Base-by-base conservation (phyloP, 2,888 invertebrate species). In the Idaea straminata region DNA sequence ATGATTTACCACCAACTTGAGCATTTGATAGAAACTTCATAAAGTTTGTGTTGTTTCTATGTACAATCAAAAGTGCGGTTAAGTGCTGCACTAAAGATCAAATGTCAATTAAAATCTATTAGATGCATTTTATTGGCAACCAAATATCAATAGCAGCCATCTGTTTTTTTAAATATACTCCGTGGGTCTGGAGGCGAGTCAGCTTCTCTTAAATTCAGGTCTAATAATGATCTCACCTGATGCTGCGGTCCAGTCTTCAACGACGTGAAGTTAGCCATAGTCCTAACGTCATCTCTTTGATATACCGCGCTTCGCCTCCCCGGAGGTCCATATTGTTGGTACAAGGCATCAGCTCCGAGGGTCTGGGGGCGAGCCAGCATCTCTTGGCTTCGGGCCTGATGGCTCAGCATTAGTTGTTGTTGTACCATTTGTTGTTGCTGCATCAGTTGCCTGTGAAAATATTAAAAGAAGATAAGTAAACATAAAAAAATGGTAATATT, bases 331-430 rank as follows among this genome's bases (percentile, higher is more conserved):
- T 92, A 92, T 69, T 92, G 93, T 70, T 93, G 93, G 76, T 93
- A 93, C 25, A 93, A 72, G 0, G 91, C 90, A 72, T 93, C 93
- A 16, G 92, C 88, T 0, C 93, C 93, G 6, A 93, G 74, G 1
- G 92, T 89, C 62, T 90, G 90, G 0, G 83, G 85, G 69, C 88
- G 83, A 3, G 93, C 88, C 62, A 94, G 80, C 88, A 94, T 92
- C 81, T 94, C 94, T 71, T 94, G 94, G 5, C 94, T 94, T 72
- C 94, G 87, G 4, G 93, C 90, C 73, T 93, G 93, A 63, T 92
- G 92, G 68, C 83, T 92, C 63, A 93, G 77, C 71, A 93, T 80
- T 82, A 93, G 86, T 69, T 93, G 93, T 63, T 94, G 93, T 64
- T 93, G 93, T 1, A 86, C 86, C 71, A 90, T 84, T 66, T 93